These are phyloP conservation scores for Babylonia areolata DNA, from an alignment of 1,140 invertebrate genomes.

Conservation along the genomic window DNA sequence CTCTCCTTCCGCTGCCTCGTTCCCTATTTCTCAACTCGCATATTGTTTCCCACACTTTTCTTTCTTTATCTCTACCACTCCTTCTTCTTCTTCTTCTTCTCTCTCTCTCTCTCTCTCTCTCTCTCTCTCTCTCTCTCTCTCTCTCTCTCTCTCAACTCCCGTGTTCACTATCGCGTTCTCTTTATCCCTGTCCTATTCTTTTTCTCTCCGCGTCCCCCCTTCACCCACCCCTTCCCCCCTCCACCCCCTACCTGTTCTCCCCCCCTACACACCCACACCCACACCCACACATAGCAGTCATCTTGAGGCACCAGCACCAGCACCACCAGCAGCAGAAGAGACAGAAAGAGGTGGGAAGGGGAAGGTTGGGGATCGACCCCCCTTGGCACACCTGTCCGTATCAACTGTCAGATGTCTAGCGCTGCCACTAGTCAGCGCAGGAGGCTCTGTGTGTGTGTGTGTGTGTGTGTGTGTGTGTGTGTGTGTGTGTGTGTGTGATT, in stretches of 20 bases:
- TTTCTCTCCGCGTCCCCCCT: background rate
- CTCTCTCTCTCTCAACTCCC: background rate
- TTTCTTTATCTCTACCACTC: background rate
- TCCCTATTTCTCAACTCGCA: background rate
- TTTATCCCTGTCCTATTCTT: background rate
- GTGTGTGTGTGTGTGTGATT: too few species aligned
- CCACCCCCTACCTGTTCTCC: background rate
- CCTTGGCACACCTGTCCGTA: background rate
- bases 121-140: background rate
- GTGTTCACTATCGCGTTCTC: background rate
- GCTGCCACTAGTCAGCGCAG: background rate
- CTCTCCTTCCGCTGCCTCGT: background rate
- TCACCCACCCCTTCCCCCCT: background rate
- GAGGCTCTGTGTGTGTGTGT: too few species aligned
- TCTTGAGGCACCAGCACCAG: background rate
- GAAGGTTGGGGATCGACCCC: background rate
- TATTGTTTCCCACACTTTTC: background rate
- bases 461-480: too few species aligned
- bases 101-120: background rate
- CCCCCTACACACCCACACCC: background rate
- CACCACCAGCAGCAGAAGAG: too few species aligned
- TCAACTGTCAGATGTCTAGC: conserved; percentile 18
- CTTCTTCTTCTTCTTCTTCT: background rate
- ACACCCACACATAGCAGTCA: background rate
- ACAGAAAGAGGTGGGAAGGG: background rate